A percentile compares a stretch with the other conserved stretches of the same genome.
Conservation (phyloP, 64 coral and sea anemone genomes). For the Pocillopora damicornis region DNA sequence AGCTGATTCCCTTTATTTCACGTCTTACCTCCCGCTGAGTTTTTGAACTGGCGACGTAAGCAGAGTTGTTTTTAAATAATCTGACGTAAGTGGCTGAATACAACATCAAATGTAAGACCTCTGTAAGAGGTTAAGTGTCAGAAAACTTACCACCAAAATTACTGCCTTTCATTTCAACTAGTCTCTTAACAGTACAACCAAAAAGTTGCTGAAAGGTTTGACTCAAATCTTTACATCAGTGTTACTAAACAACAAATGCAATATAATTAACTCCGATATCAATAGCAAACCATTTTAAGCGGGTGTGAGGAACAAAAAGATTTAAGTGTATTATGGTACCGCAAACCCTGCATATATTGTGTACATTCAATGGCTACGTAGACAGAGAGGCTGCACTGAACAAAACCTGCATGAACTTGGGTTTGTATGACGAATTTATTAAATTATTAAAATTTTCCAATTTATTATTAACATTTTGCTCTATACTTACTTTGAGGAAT, state of each 20-base stretch:
- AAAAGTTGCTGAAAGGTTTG: too few species aligned
- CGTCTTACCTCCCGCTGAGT: neutral
- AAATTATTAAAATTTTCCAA: neutral
- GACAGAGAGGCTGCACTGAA: neutral
- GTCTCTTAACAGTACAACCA: too few species aligned
- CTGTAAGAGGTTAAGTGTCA: too few species aligned
- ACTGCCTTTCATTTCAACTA: too few species aligned
- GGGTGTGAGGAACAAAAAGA: neutral
- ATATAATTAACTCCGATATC: neutral
- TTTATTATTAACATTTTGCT: neutral
- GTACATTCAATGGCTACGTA: neutral
- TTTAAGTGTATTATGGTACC: neutral
- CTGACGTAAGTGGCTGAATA: too few species aligned
- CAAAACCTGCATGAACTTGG: neutral
- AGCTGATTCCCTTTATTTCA: neutral
- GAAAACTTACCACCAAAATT: too few species aligned
- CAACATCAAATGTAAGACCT: too few species aligned
- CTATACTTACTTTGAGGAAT: too few species aligned
- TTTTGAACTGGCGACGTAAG: too few species aligned
- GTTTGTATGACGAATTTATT: neutral
- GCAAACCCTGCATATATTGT: neutral
- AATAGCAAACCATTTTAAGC: neutral
- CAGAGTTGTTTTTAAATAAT: too few species aligned
- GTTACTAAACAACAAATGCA: neutral
- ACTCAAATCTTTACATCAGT: neutral